Conservation (phyloP, 1,140 invertebrate genomes). For the Solen grandis region DNA sequence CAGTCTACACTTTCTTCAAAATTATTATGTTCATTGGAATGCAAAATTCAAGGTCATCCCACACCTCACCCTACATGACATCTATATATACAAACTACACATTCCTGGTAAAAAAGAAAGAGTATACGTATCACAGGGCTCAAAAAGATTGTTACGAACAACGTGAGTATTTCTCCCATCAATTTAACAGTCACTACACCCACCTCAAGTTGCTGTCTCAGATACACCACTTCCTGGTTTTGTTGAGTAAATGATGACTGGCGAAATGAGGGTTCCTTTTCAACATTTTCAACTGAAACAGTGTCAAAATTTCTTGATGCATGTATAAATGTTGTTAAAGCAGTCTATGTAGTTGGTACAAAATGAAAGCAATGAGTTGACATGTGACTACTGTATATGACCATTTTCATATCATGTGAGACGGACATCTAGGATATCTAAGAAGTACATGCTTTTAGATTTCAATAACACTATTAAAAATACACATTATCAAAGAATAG, state of each 20-base stretch:
- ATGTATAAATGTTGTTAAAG: not conserved
- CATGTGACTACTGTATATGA: not conserved
- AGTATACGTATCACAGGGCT: too few relatives aligned
- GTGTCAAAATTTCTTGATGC: not conserved
- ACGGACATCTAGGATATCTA: not conserved
- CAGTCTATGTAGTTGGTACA: not conserved
- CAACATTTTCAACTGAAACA: conserved; percentile 1
- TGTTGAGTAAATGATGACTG: conserved; percentile 10
- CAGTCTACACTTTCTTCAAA: too few relatives aligned
- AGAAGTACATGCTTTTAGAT: too few relatives aligned
- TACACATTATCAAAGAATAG: too few relatives aligned
- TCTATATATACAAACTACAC: not conserved
- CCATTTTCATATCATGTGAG: conserved; percentile 7
- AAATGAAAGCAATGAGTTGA: not conserved
- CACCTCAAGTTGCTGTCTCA: conserved; percentile 23
- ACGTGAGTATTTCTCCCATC: too few relatives aligned
- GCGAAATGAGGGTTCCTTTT: not conserved
- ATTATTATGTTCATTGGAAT: too few relatives aligned
- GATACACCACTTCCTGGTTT: conserved; percentile 45
- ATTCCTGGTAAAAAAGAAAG: not conserved
- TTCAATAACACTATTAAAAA: too few relatives aligned
- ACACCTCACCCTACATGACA: not conserved
- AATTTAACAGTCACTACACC: too few relatives aligned
- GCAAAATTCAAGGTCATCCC: not conserved
- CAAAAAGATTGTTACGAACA: too few relatives aligned